Base-by-base conservation (phyloP, 2,888 invertebrate species). In the Aproaerema taeniolella region DNA sequence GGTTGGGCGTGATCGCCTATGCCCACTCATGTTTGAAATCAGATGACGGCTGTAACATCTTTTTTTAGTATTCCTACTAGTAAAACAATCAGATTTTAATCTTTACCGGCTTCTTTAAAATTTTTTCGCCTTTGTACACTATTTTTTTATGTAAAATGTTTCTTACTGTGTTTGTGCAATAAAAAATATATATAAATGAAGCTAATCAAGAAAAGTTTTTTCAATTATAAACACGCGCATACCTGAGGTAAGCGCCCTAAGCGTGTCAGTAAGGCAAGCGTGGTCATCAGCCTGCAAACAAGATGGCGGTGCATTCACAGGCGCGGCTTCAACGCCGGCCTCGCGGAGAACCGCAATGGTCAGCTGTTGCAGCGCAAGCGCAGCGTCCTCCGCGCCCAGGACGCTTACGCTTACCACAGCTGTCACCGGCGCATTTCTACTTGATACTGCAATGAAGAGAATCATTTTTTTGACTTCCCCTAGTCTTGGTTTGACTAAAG, bases 291-390 rank as follows among this genome's bases (percentile, higher is more conserved):
- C 41, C 11, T 34, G 8, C 15, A 17, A 48, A 45, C 56, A 45
- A 40, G 40, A 45, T 13, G 12, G 12, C 11, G 53, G 52, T 38
- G 51, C 41, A 9, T 46, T 36, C 38, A 29, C 47, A 9, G 36
- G 24, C 2, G 14, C 38, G 12, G 65, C 60, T 17, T 37, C 45
- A 38, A 59, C 52, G 11, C 67, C 72, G 24, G 56, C 48, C 40
- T 55, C 54, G 2, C 41, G 40, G 43, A 67, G 55, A 37, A 42
- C 45, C 28, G 40, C 31, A 24, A 40, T 45, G 31, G 31, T 17
- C 11, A 36, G 5, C 7, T 25, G 20, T 14, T 25, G 34, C 6
- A 39, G 35, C 20, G 35, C 35, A 25, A 16, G 29, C 12, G 38
- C 31, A 7, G 14, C 25, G 17, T 25, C 26, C 8, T 7, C 38